A percentile compares a stretch with the other conserved stretches of the same genome.
phyloP scores from a whole-genome alignment of 2,113 vertebrate species.

The Salvelinus alpinus region DNA sequence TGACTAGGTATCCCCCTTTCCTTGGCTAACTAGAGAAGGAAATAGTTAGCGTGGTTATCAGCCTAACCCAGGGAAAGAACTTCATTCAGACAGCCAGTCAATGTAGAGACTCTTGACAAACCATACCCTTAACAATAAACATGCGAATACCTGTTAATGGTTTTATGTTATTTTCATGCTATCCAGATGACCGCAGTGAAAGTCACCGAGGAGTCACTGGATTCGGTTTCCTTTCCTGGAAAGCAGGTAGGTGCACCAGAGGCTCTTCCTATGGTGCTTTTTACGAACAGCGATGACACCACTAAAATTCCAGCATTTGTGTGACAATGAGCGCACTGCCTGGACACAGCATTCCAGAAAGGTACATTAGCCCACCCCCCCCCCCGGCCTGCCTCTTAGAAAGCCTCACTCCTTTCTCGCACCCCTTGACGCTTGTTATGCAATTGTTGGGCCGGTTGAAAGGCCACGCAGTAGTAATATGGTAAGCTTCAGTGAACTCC shows the following conservation, averaged over 20 bases:
- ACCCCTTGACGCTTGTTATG: conserved; percentile 6
- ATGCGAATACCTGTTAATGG: too few relatives aligned
- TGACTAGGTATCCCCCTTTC: too few relatives aligned
- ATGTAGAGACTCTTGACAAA: too few relatives aligned
- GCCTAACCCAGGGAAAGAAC: too few relatives aligned
- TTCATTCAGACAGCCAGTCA: too few relatives aligned
- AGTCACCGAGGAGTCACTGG: not conserved
- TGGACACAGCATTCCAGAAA: conserved; percentile 29
- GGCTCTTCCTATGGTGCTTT: not conserved
- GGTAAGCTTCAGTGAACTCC: conserved; percentile 17
- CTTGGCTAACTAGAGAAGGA: too few relatives aligned
- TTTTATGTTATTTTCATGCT: too few relatives aligned
- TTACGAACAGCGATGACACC: conserved; percentile 5
- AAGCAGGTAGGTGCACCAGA: not conserved
- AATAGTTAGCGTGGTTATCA: too few relatives aligned
- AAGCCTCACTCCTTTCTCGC: not conserved
- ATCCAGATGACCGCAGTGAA: not conserved
- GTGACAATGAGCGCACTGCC: conserved; percentile 31
- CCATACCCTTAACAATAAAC: too few relatives aligned
- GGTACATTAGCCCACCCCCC: conserved; percentile 6
- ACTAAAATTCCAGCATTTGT: conserved; percentile 18
- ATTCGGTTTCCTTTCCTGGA: conserved; percentile 4
- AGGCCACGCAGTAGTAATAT: conserved; percentile 21
- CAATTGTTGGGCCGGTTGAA: conserved; percentile 8
- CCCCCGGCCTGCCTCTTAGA: not conserved